Evolutionary conservation across 2,113 vertebrate species (phyloP).

Genomic region (Hippocampus barbouri): DNA sequence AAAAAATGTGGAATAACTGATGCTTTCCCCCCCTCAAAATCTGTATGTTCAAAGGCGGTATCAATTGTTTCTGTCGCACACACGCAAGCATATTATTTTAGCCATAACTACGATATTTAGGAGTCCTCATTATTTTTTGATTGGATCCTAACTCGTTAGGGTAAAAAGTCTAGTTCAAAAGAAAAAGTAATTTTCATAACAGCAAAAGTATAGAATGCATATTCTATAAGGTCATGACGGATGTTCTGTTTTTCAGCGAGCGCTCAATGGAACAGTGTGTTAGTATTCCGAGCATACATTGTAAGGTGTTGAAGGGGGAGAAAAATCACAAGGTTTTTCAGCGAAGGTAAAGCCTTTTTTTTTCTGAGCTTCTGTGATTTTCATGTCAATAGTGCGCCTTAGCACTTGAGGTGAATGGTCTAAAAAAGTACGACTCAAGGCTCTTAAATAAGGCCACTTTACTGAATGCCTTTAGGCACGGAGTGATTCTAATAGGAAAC

Average conservation of each 20-base stretch:
- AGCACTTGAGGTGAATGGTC: conserved; percentile 44
- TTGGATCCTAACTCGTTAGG: background rate
- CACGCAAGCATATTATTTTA: background rate
- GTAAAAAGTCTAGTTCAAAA: background rate
- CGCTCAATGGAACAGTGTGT: conserved; percentile 6
- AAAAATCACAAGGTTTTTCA: conserved; percentile 4
- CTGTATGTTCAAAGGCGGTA: background rate
- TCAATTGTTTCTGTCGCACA: background rate
- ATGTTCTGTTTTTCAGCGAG: background rate
- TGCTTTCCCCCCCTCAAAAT: background rate
- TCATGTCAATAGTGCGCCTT: conserved; percentile 50
- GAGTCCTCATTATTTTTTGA: background rate
- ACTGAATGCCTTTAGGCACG: too few relatives aligned
- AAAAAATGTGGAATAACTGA: background rate
- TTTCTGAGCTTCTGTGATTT: conserved; percentile 40
- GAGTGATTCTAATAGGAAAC: too few relatives aligned
- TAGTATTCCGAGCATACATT: conserved; percentile 14
- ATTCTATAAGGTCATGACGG: background rate
- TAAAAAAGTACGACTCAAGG: conserved; percentile 25
- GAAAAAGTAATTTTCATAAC: too few relatives aligned
- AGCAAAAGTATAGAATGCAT: background rate
- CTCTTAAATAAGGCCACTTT: too few relatives aligned
- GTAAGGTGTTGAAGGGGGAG: conserved; percentile 24
- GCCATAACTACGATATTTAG: background rate
- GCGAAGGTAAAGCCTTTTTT: conserved; percentile 19